Conservation (phyloP, 2,888 invertebrate species). For the Andrena trimmerana region DNA sequence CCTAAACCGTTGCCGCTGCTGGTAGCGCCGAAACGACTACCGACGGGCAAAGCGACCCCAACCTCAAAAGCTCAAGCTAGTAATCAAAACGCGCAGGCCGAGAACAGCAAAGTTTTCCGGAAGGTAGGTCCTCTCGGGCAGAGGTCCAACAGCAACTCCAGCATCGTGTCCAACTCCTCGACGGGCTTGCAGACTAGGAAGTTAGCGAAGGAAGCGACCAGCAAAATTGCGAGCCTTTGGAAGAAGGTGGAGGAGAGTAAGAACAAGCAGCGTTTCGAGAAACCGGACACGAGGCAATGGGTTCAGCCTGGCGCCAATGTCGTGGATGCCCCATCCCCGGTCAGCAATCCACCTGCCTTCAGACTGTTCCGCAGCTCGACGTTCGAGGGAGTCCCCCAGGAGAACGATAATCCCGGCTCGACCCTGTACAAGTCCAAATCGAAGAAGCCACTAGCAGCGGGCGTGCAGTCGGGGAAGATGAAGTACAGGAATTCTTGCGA, state of each 20-base stretch:
- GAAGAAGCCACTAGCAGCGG: slow-evolving; percentile 50
- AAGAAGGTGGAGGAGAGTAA: slow-evolving; percentile 91
- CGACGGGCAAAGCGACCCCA: slow-evolving; percentile 41
- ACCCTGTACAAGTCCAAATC: slow-evolving; percentile 56
- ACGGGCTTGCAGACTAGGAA: slow-evolving; percentile 79
- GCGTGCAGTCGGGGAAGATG: slow-evolving; percentile 50
- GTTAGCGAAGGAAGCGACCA: slow-evolving; percentile 88
- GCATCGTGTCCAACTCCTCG: slow-evolving; percentile 83
- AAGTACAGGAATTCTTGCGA: slow-evolving; percentile 81
- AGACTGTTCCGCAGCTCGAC: slow-evolving; percentile 88
- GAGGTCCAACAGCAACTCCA: slow-evolving; percentile 88
- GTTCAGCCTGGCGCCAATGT: slow-evolving; percentile 83
- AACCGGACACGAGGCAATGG: slow-evolving; percentile 88
- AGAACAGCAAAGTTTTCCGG: slow-evolving; percentile 62
- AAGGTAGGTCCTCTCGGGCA: slow-evolving; percentile 73
- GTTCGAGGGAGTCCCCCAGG: slow-evolving; percentile 86
- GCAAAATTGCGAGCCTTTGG: slow-evolving; percentile 93
- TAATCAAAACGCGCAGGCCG: slow-evolving; percentile 70
- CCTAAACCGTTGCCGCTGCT: slow-evolving; percentile 63
- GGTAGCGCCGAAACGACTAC: slow-evolving; percentile 59
- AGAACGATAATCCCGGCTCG: slow-evolving; percentile 48
- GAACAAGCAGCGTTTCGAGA: slow-evolving; percentile 86
- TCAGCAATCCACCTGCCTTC: slow-evolving; percentile 67
- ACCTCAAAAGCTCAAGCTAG: slow-evolving; percentile 42
- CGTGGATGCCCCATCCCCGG: slow-evolving; percentile 41